Evolutionary conservation across 2,888 invertebrate genomes (phyloP).

Genomic region (Megalurothrips usitatus): DNA sequence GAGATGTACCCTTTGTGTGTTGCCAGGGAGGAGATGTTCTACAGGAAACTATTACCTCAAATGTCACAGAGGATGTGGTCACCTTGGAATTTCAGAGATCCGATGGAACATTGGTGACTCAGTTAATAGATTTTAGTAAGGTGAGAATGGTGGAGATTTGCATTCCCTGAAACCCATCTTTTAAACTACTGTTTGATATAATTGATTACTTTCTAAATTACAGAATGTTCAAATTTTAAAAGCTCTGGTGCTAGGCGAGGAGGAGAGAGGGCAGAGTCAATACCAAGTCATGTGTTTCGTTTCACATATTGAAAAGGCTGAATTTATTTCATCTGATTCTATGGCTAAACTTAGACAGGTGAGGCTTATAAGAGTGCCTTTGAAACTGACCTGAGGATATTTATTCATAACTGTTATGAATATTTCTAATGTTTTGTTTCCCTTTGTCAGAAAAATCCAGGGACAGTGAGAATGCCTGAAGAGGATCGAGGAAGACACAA

Average conservation of each 20-base stretch:
- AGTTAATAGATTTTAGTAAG: constrained; percentile 90
- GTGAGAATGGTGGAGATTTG: constrained; percentile 55
- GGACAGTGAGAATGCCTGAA: constrained; percentile 82
- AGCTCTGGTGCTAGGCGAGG: constrained; percentile 83
- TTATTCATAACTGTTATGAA: not conserved
- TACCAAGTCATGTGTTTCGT: constrained; percentile 89
- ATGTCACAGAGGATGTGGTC: constrained; percentile 85
- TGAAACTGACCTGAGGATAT: not conserved
- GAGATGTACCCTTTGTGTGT: constrained; percentile 35
- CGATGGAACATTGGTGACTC: constrained; percentile 86
- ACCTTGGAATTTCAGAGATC: constrained; percentile 83
- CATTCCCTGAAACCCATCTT: not conserved
- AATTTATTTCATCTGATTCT: constrained; percentile 93
- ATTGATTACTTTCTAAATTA: constrained; percentile 40
- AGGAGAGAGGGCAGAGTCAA: constrained; percentile 84
- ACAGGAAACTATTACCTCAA: constrained; percentile 86
- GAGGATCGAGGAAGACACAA: constrained; percentile 82
- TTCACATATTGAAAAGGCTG: constrained; percentile 82
- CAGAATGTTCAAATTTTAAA: constrained; percentile 92
- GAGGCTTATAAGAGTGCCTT: constrained; percentile 33
- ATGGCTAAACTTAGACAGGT: constrained; percentile 93
- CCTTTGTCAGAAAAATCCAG: constrained; percentile 61
- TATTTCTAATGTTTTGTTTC: constrained; percentile 32
- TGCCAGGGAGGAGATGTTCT: constrained; percentile 88
- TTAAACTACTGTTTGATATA: constrained; percentile 29